Evolutionary conservation across 2,113 vertebrate genomes (phyloP).

Genomic region (Paramisgurnus dabryanus): DNA sequence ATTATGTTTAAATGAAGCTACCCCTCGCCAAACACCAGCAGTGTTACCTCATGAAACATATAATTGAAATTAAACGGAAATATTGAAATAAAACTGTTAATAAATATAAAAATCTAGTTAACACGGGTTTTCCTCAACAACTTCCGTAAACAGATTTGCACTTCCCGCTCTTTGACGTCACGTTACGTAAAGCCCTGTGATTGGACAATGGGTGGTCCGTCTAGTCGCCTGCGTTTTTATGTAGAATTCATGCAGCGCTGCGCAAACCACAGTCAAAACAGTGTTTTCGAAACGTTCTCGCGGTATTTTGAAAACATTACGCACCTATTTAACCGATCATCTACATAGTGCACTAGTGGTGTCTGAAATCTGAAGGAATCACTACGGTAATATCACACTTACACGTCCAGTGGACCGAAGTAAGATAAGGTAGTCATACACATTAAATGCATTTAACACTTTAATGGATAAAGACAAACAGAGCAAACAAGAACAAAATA

Average conservation of each 20-base stretch:
- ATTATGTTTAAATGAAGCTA: background rate
- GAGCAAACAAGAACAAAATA: background rate
- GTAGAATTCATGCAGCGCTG: too few relatives aligned
- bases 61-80: background rate
- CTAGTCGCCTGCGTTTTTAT: too few relatives aligned
- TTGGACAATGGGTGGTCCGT: background rate
- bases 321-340: too few relatives aligned
- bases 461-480: conserved; percentile 4
- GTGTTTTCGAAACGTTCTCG: too few relatives aligned
- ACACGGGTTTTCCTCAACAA: rapidly evolving
- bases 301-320: too few relatives aligned
- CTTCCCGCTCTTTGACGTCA: conserved; percentile 32
- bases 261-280: too few relatives aligned
- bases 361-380: too few relatives aligned
- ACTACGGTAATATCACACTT: too few relatives aligned
- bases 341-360: too few relatives aligned
- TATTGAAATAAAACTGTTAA: too few relatives aligned
- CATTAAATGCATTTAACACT: conserved; percentile 6
- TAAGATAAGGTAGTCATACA: background rate
- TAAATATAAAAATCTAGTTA: background rate
- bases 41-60: background rate
- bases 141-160: conserved; percentile 42
- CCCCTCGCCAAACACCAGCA: background rate
- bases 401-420: too few relatives aligned
- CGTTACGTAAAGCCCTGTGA: conserved; percentile 4